phyloP scores from a whole-genome alignment of 2,797 vertebrate species.

The Epinephelus coioides region DNA sequence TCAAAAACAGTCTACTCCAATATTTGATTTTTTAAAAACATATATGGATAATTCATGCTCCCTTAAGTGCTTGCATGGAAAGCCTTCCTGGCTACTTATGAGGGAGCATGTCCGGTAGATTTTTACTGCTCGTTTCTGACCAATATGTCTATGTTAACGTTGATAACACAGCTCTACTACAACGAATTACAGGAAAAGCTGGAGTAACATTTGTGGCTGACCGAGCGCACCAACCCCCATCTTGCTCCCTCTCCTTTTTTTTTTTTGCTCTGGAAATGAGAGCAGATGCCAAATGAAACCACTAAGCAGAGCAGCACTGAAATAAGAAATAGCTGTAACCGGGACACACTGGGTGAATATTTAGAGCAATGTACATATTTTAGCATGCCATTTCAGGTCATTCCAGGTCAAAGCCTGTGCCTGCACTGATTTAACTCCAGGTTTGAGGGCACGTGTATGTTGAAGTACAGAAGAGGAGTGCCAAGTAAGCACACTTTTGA shows the following conservation, averaged over 20 bases:
- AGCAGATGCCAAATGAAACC: conserved; percentile 80
- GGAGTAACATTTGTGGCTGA: conserved; percentile 53
- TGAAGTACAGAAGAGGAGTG: conserved; percentile 39
- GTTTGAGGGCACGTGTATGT: conserved; percentile 35
- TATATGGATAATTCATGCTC: conserved; percentile 59
- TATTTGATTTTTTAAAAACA: conserved; percentile 44
- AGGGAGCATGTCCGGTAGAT: neutral
- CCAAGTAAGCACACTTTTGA: conserved; percentile 47
- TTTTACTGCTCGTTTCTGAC: conserved; percentile 47
- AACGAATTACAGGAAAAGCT: conserved; percentile 58
- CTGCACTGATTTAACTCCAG: conserved; percentile 47
- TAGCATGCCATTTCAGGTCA: conserved; percentile 66
- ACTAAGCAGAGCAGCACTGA: conserved; percentile 75
- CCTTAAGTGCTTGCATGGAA: conserved; percentile 39
- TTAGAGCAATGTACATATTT: conserved; percentile 77
- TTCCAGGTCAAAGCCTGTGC: conserved; percentile 70
- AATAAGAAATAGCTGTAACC: conserved; percentile 75
- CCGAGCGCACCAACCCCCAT: conserved; percentile 35
- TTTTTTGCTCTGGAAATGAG: conserved; percentile 63
- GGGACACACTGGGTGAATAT: conserved; percentile 75
- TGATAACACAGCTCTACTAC: conserved; percentile 38
- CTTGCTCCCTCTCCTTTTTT: conserved; percentile 21
- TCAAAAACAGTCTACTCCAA: conserved; percentile 9
- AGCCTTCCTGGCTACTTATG: conserved; percentile 25
- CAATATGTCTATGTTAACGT: conserved; percentile 53